These are phyloP conservation scores for Folsomia manolachei DNA, from an alignment of 2,888 invertebrate genomes.

Conservation along the genomic window DNA sequence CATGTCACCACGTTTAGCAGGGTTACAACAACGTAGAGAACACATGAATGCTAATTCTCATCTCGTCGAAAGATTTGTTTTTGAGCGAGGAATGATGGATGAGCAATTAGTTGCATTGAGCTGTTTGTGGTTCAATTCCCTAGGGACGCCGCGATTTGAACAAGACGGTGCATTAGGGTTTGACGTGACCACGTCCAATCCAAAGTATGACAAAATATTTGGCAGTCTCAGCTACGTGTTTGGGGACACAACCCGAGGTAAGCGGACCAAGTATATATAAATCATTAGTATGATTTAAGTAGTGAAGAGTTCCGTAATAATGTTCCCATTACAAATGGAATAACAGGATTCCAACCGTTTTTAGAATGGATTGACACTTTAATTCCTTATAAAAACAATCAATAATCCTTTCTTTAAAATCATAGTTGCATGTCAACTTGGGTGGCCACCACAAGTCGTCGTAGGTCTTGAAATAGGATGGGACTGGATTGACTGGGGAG, in stretches of 20 bases:
- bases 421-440: conserved; percentile 50
- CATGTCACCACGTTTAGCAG: neutral
- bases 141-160: conserved; percentile 50
- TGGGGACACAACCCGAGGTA: conserved; percentile 48
- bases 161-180: conserved; percentile 49
- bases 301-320: no score
- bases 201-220: conserved; percentile 51
- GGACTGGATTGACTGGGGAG: conserved; percentile 47
- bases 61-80: neutral
- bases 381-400: no score
- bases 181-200: conserved; percentile 49
- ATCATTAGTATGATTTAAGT: no score
- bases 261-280: no score
- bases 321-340: no score
- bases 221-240: conserved; percentile 50
- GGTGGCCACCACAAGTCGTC: conserved; percentile 50
- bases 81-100: conserved; percentile 3
- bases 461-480: conserved; percentile 46
- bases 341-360: no score
- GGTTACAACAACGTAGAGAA: neutral
- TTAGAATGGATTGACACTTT: no score
- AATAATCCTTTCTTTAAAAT: no score
- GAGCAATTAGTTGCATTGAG: conserved; percentile 8
- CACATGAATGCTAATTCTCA: neutral
- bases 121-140: neutral